phyloP scores from a whole-genome alignment of 1,140 invertebrate species.

The Cotesia chilonis region DNA sequence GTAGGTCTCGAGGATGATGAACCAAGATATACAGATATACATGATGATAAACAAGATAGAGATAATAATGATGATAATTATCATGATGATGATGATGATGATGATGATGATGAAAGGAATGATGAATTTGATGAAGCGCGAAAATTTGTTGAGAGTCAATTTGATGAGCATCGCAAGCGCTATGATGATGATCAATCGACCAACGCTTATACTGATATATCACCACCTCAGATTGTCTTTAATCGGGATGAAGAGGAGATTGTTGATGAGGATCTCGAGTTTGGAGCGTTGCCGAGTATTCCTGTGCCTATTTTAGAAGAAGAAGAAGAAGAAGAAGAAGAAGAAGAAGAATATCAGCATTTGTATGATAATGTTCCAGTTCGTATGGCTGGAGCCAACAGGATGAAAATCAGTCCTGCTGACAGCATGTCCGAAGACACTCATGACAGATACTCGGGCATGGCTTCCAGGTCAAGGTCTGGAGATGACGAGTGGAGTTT shows the following conservation, averaged over 20 bases:
- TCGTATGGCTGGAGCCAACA: slow-evolving; percentile 50
- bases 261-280: slow-evolving; percentile 43
- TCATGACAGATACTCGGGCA: slow-evolving; percentile 58
- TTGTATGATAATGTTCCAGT: slow-evolving; percentile 62
- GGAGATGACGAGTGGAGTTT: slow-evolving; percentile 59
- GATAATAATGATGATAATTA: slow-evolving; percentile 21
- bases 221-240: slow-evolving; percentile 52
- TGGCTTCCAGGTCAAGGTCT: slow-evolving; percentile 48
- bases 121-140: slow-evolving; percentile 55
- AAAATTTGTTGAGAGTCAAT: slow-evolving; percentile 58
- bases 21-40: too few relatives aligned
- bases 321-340: slow-evolving; percentile 59
- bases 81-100: slow-evolving; percentile 20
- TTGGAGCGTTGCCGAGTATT: slow-evolving; percentile 40
- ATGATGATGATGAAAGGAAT: slow-evolving; percentile 37
- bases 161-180: slow-evolving; percentile 50
- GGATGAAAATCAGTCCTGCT: slow-evolving; percentile 57
- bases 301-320: slow-evolving; percentile 59
- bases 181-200: slow-evolving; percentile 44
- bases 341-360: slow-evolving; percentile 43
- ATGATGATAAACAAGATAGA: slow-evolving; percentile 1
- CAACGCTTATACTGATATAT: slow-evolving; percentile 44
- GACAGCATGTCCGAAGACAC: slow-evolving; percentile 60
- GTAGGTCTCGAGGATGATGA: too few relatives aligned
- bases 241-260: slow-evolving; percentile 51